Percentiles rank a stretch among this genome's conserved stretches.
phyloP scores from a whole-genome alignment of 30 jellyfish, hydroid and myxozoan species.

The Aurelia sp. region DNA sequence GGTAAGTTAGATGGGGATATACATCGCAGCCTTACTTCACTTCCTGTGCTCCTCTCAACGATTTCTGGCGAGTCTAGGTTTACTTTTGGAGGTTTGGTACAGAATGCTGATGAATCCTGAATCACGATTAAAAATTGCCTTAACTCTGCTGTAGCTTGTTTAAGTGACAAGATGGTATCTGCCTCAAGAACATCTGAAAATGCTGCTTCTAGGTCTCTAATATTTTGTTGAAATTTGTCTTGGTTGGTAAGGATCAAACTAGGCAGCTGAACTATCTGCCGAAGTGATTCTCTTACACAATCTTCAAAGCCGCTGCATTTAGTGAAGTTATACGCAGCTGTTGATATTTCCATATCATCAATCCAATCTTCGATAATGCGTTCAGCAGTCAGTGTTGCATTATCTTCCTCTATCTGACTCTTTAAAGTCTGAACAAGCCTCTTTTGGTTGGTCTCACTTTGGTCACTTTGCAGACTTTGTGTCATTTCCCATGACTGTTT shows the following conservation, averaged over 20 bases:
- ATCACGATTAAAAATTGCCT: not conserved
- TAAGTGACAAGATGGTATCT: not conserved
- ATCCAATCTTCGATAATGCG: constrained; percentile 26
- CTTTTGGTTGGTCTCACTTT: not conserved
- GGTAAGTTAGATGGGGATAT: constrained; percentile 5
- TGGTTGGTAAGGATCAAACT: constrained; percentile 1
- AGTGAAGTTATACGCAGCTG: constrained; percentile 64
- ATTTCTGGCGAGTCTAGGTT: not conserved
- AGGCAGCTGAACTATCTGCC: constrained; percentile 55
- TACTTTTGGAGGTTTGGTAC: constrained; percentile 52
- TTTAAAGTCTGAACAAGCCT: constrained; percentile 10
- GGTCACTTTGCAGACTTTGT: not conserved
- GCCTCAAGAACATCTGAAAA: not conserved
- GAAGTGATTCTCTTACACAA: constrained; percentile 48
- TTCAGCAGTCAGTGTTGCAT: not conserved
- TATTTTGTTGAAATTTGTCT: not conserved
- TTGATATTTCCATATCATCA: constrained; percentile 53
- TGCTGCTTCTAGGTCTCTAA: not conserved
- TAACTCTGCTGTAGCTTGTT: not conserved
- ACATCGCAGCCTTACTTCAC: constrained; percentile 26
- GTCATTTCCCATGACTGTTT: not conserved
- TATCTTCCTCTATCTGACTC: not conserved
- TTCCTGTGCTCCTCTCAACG: constrained; percentile 21
- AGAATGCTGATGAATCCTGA: constrained; percentile 18
- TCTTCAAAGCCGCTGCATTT: constrained; percentile 61